Evolutionary conservation across 2,888 invertebrate species (phyloP).

Genomic region (Nymphalis urticae): DNA sequence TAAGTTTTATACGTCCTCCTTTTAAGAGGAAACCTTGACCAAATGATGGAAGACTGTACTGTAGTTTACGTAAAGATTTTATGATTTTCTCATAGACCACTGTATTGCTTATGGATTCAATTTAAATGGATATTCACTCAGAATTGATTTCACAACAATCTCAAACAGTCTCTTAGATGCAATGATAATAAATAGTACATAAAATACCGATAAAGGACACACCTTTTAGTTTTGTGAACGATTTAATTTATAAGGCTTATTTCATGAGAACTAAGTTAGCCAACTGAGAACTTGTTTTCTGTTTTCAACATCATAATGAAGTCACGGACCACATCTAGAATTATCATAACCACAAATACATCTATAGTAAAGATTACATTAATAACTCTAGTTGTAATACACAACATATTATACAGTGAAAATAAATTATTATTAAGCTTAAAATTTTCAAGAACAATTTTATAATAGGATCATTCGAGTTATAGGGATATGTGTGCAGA

Average conservation of each 20-base stretch:
- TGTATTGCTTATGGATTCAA: too few relatives aligned
- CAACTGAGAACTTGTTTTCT: slow-evolving; percentile 19
- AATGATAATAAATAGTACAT: not conserved
- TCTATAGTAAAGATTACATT: not conserved
- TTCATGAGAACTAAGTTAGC: slow-evolving; percentile 18
- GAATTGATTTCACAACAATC: not conserved
- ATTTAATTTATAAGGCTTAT: slow-evolving; percentile 3
- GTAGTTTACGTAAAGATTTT: too few relatives aligned
- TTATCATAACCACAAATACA: slow-evolving; percentile 18
- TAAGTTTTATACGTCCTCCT: too few relatives aligned
- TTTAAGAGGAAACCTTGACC: too few relatives aligned
- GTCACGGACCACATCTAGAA: slow-evolving; percentile 18
- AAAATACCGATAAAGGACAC: slow-evolving; percentile 10
- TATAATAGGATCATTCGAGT: too few relatives aligned
- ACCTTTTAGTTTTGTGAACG: not conserved
- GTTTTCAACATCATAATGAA: slow-evolving; percentile 19
- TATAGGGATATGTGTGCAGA: too few relatives aligned
- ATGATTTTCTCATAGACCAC: too few relatives aligned
- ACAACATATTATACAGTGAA: too few relatives aligned
- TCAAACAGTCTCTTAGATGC: not conserved
- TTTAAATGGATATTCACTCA: not conserved
- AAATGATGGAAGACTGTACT: too few relatives aligned
- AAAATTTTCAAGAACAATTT: too few relatives aligned
- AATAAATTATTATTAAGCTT: too few relatives aligned
- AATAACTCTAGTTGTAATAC: too few relatives aligned